Percentiles rank a stretch among this genome's conserved stretches.
These are phyloP conservation scores for Yoshiicerus persimilis DNA, from an alignment of 1,140 invertebrate species.

Conservation along the genomic window DNA sequence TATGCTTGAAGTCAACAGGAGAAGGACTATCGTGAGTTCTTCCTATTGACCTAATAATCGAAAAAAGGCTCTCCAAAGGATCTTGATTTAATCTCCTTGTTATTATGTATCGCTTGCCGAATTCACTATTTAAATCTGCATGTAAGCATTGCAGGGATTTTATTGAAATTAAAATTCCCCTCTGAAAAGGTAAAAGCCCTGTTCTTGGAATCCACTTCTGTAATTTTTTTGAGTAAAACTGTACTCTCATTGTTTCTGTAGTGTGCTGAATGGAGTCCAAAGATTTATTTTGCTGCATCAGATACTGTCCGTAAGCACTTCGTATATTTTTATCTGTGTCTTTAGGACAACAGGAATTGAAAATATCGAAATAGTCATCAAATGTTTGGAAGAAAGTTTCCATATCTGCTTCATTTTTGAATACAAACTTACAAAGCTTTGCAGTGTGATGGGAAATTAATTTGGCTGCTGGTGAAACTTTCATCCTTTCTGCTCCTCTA, in stretches of 20 bases:
- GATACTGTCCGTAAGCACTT: too few relatives aligned
- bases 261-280: too few relatives aligned
- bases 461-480: neutral
- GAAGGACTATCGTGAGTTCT: neutral
- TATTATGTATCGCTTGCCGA: neutral
- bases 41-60: neutral
- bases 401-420: too few relatives aligned
- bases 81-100: neutral
- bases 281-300: too few relatives aligned
- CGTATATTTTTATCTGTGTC: too few relatives aligned
- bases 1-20: neutral
- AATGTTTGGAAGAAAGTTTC: too few relatives aligned
- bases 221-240: neutral
- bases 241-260: neutral
- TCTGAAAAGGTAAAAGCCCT: neutral
- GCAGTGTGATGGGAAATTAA: too few relatives aligned
- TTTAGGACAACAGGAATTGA: too few relatives aligned
- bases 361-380: too few relatives aligned
- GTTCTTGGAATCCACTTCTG: neutral
- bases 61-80: neutral
- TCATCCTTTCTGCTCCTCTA: neutral
- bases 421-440: too few relatives aligned
- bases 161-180: neutral
- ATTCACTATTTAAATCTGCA: neutral
- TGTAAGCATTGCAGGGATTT: neutral